Base-by-base conservation (phyloP, 2,888 invertebrate genomes). In the Torymus auratus region DNA sequence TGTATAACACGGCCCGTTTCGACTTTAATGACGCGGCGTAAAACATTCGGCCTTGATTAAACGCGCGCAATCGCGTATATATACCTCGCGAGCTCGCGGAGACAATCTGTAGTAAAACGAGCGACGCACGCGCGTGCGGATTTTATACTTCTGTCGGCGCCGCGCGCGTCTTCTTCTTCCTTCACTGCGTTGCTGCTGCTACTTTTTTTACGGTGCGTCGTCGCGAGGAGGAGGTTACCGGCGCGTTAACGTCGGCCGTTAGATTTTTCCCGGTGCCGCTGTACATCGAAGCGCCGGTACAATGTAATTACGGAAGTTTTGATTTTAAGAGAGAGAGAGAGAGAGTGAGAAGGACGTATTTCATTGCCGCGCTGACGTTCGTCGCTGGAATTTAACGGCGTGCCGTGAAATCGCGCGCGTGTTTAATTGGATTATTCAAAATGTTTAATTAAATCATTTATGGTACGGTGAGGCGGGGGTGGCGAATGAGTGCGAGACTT, bases 1-100 rank as follows among this genome's bases (percentile, higher is more conserved):
- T 85, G 85, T 89, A 89, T 88, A 89, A 89, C 90, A 90, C 67
- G 88, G 84, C 84, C 87, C 86, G 87, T 89, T 90, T 82, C 86
- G 84, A 86, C 86, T 89, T 89, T 90, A 89, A 90, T 89, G 89
- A 89, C 87, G 85, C 86, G 83, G 84, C 89, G 88, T 90, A 88
- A 89, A 90, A 88, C 88, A 89, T 88, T 88, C 88, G 86, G 87
- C 86, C 88, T 89, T 89, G 89, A 89, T 90, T 90, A 90, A 89
- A 89, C 87, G 86, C 84, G 83, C 78, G 68, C 67, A 76, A 72
- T 52, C 17, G 53, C 50, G 58, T 15, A 64, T 23, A 61, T 2
- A 2, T 2, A 7, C 2, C 58, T 55, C 17, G 52, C 58, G 12
- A 62, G 23, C 62, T 23, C 75, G 58, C 68, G 56, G 72, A 72